Conservation (phyloP, 1,140 invertebrate species). For the Drosophila orosa region DNA sequence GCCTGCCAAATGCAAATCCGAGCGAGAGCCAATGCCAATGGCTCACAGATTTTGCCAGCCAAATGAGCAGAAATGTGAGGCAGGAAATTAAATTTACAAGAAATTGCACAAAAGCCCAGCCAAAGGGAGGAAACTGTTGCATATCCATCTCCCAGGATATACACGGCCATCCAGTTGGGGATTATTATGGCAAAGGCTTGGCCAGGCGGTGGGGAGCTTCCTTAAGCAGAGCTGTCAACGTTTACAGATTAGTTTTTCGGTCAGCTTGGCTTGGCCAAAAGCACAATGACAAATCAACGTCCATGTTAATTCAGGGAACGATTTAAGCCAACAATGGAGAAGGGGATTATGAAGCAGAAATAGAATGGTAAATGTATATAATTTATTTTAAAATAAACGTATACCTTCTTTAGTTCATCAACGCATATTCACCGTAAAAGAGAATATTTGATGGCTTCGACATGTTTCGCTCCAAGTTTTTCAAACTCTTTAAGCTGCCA, state of each 20-base stretch:
- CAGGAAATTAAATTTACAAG: slow-evolving; percentile 79
- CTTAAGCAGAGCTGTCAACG: slow-evolving; percentile 38
- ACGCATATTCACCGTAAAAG: slow-evolving; percentile 2
- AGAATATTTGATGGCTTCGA: slow-evolving; percentile 19
- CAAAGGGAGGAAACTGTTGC: slow-evolving; percentile 52
- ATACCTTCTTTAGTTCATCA: neutral
- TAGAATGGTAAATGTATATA: neutral
- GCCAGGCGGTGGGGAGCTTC: no score
- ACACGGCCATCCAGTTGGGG: slow-evolving; percentile 29
- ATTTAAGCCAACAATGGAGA: slow-evolving; percentile 10
- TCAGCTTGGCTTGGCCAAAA: slow-evolving; percentile 8
- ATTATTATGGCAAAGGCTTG: slow-evolving; percentile 36
- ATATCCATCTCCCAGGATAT: slow-evolving; percentile 28
- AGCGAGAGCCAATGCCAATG: slow-evolving; percentile 53
- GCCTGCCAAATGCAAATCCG: slow-evolving; percentile 45
- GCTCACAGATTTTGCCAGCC: slow-evolving; percentile 28
- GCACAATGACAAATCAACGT: slow-evolving; percentile 21
- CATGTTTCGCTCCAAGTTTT: neutral
- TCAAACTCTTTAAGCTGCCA: slow-evolving; percentile 33
- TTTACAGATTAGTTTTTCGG: slow-evolving; percentile 38
- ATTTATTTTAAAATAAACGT: neutral
- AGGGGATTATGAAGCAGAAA: neutral
- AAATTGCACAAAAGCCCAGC: slow-evolving; percentile 58
- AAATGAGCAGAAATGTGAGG: slow-evolving; percentile 56
- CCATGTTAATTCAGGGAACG: slow-evolving; percentile 14